Conservation (phyloP, 2,797 vertebrate genomes). For the Epinephelus awoara region DNA sequence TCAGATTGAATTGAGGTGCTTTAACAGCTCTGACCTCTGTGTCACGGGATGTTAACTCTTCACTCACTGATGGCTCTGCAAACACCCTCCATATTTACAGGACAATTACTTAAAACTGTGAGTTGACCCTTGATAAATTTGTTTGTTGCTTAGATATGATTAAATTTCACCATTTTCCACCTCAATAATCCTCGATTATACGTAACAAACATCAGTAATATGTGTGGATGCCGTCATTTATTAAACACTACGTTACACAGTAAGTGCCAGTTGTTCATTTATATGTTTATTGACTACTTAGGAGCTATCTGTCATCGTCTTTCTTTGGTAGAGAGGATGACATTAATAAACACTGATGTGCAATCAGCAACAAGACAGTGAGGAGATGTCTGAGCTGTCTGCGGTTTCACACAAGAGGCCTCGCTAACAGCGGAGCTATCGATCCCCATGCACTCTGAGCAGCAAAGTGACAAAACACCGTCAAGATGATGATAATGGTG, state of each 20-base stretch:
- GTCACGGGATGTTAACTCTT: background rate
- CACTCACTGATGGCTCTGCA: constrained; percentile 4
- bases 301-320: constrained; percentile 14
- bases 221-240: background rate
- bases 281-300: constrained; percentile 2
- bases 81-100: background rate
- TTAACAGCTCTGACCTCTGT: background rate
- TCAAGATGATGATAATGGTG: constrained; percentile 37
- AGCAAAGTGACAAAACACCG: constrained; percentile 70
- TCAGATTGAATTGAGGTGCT: no score
- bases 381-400: constrained; percentile 64
- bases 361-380: constrained; percentile 48
- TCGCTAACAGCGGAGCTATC: constrained; percentile 56
- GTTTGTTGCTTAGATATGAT: background rate
- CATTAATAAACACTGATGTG: constrained; percentile 61
- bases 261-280: background rate
- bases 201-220: constrained; percentile 14
- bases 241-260: background rate
- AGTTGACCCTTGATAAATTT: background rate
- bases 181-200: background rate
- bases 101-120: background rate
- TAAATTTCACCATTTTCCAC: background rate
- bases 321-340: constrained; percentile 37
- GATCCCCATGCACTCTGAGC: constrained; percentile 65
- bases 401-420: constrained; percentile 71